Conservation (phyloP, 2,888 invertebrate species). For the Pammene aurita region DNA sequence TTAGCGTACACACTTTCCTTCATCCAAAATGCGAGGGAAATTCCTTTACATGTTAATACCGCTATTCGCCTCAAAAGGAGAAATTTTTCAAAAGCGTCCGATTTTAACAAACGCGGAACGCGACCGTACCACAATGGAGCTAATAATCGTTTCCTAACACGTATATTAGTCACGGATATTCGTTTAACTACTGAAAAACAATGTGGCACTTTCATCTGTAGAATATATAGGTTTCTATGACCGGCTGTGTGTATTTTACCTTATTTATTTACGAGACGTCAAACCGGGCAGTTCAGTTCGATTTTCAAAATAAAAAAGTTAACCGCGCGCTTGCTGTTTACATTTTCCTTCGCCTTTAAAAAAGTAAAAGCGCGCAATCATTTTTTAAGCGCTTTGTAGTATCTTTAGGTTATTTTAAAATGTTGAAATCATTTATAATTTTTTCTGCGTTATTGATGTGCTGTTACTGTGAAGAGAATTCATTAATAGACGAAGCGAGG, state of each 20-base stretch:
- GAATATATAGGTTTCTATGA: constrained; percentile 57
- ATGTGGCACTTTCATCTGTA: constrained; percentile 71
- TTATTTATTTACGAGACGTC: constrained; percentile 68
- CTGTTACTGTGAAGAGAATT: constrained; percentile 66
- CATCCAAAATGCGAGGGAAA: constrained; percentile 33
- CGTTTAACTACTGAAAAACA: constrained; percentile 72
- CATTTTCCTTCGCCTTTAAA: constrained; percentile 16
- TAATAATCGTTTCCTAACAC: constrained; percentile 65
- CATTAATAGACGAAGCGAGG: constrained; percentile 63
- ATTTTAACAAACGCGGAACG: constrained; percentile 60
- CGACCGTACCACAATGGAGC: constrained; percentile 63
- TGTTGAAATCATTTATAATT: constrained; percentile 60
- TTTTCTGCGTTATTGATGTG: constrained; percentile 60
- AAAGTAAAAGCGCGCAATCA: constrained; percentile 18
- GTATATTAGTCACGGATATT: constrained; percentile 74
- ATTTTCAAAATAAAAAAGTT: constrained; percentile 43
- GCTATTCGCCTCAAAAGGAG: constrained; percentile 51
- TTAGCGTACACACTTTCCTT: constrained; percentile 31
- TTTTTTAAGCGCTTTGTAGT: neutral
- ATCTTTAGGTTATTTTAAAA: constrained; percentile 45
- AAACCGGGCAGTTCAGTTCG: constrained; percentile 55
- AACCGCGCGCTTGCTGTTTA: constrained; percentile 31
- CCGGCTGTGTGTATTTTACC: constrained; percentile 52
- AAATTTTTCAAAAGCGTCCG: constrained; percentile 67
- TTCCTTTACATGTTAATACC: constrained; percentile 35